phyloP scores from a whole-genome alignment of 2,888 invertebrate genomes.

The Copidosoma aretas region DNA sequence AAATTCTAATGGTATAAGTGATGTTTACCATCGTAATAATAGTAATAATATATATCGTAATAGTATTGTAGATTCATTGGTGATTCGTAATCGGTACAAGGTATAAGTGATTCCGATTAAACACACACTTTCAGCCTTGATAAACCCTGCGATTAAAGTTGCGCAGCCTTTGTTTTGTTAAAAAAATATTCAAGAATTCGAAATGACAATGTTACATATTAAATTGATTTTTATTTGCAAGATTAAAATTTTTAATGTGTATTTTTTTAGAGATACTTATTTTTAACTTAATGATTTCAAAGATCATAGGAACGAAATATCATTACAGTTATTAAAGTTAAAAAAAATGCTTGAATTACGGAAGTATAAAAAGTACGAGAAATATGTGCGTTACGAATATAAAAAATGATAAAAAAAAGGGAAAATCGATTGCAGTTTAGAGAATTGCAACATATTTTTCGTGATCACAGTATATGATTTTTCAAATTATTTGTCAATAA shows the following conservation, averaged over 20 bases:
- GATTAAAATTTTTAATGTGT: too few species aligned
- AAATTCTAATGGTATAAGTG: slow-evolving; percentile 29
- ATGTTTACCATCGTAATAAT: slow-evolving; percentile 18
- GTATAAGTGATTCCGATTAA: slow-evolving; percentile 41
- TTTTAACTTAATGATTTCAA: too few species aligned
- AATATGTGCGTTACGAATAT: background rate
- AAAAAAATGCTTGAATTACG: too few species aligned
- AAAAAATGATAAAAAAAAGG: background rate
- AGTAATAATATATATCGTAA: slow-evolving; percentile 18
- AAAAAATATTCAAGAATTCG: slow-evolving; percentile 10
- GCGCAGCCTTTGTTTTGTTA: slow-evolving; percentile 1
- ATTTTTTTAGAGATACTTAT: too few species aligned
- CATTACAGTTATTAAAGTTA: too few species aligned
- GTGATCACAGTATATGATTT: background rate
- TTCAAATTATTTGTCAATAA: background rate
- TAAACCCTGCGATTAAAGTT: slow-evolving; percentile 39
- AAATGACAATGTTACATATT: too few species aligned
- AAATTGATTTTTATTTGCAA: too few species aligned
- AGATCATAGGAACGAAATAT: too few species aligned
- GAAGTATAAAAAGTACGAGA: background rate
- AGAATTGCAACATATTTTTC: background rate
- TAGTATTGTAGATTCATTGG: slow-evolving; percentile 25
- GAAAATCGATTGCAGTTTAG: too few species aligned
- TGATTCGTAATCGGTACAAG: slow-evolving; percentile 28
- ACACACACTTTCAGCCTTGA: slow-evolving; percentile 47